Percentiles rank a stretch among this genome's conserved stretches.
These are phyloP conservation scores for Diploptera punctata DNA, from an alignment of 2,888 invertebrate genomes.

Conservation along the genomic window DNA sequence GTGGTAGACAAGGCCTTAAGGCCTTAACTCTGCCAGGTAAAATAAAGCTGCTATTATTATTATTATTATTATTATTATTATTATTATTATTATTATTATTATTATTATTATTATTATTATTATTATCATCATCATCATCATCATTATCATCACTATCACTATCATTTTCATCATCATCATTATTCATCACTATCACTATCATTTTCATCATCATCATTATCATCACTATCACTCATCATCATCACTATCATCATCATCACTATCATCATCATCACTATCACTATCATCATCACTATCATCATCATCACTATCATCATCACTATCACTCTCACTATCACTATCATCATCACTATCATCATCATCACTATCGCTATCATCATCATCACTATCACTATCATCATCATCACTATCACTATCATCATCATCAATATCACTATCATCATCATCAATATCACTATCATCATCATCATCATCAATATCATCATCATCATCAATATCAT, in stretches of 20 bases:
- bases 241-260: neutral
- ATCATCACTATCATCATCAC: neutral
- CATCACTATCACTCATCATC: neutral
- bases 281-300: neutral
- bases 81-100: no score
- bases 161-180: neutral
- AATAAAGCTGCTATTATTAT: no score
- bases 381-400: neutral
- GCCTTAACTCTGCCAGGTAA: no score
- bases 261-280: neutral
- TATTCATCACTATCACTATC: neutral
- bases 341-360: no score
- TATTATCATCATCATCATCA: neutral
- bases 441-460: neutral
- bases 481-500: neutral
- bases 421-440: neutral
- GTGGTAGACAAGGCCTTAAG: no score
- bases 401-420: neutral
- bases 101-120: no score
- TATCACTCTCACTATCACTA: neutral
- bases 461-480: neutral
- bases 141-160: neutral
- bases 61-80: no score
- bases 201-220: neutral
- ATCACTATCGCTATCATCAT: neutral